These are phyloP conservation scores for Numenius phaeopus DNA, from an alignment of 2,797 vertebrate genomes.

Conservation along the genomic window DNA sequence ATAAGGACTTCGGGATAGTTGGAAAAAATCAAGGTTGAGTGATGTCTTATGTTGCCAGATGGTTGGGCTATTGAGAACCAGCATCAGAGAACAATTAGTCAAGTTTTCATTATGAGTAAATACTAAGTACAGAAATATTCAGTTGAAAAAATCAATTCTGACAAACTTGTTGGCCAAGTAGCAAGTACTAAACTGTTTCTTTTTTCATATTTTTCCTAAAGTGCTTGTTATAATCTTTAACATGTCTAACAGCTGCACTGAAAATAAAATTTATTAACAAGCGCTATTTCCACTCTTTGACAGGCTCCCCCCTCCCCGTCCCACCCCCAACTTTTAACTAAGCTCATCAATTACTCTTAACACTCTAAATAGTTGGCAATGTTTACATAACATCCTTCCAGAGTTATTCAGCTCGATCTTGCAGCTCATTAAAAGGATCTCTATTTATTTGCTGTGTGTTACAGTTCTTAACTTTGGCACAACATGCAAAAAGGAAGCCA, in stretches of 20 bases:
- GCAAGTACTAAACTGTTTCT: not conserved
- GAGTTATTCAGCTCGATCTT: slow-evolving; percentile 82
- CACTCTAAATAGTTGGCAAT: slow-evolving; percentile 82
- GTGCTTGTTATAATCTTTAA: slow-evolving; percentile 47
- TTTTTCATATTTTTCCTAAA: not conserved
- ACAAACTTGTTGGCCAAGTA: not conserved
- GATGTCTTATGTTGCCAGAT: not conserved
- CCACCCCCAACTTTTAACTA: slow-evolving; percentile 65
- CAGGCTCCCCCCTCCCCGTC: not conserved
- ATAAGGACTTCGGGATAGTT: not conserved
- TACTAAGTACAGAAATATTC: not conserved
- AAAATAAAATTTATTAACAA: slow-evolving; percentile 63
- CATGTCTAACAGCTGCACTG: not conserved
- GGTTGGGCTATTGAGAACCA: not conserved
- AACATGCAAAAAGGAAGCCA: slow-evolving; percentile 87
- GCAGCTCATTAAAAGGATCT: slow-evolving; percentile 90
- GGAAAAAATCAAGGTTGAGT: not conserved
- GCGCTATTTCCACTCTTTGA: not conserved
- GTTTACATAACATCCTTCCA: slow-evolving; percentile 83
- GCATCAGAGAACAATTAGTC: not conserved
- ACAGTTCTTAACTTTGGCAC: slow-evolving; percentile 89
- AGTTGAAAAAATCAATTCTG: not conserved
- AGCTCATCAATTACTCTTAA: slow-evolving; percentile 84
- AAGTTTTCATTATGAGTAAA: not conserved
- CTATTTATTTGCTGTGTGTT: slow-evolving; percentile 89